These are phyloP conservation scores for Notechis scutatus DNA, from an alignment of 2,113 vertebrate genomes.

Conservation along the genomic window DNA sequence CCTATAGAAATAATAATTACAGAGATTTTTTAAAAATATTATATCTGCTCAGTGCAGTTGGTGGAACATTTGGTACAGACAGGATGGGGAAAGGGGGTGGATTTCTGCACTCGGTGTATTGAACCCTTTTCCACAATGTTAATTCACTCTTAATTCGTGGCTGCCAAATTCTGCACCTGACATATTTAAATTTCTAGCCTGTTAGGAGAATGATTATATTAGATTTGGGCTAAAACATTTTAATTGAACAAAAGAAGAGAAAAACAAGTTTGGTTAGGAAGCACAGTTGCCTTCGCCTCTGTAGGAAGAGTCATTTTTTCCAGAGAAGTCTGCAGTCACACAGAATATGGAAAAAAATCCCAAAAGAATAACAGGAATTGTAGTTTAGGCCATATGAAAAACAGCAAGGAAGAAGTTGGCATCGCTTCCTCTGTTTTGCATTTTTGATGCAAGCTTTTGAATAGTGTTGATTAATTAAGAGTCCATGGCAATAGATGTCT, in stretches of 20 bases:
- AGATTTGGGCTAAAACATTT: background rate
- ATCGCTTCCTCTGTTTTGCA: background rate
- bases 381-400: background rate
- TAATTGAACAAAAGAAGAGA: background rate
- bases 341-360: background rate
- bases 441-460: background rate
- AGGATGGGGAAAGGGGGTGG: background rate
- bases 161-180: background rate
- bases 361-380: background rate
- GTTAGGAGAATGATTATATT: background rate
- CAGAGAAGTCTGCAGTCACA: background rate
- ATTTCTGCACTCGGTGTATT: background rate
- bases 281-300: background rate
- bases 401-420: background rate
- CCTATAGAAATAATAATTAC: background rate
- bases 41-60: background rate
- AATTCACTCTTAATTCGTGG: background rate
- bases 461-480: background rate
- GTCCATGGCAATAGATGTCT: background rate
- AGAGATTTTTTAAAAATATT: background rate
- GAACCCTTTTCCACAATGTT: background rate
- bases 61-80: background rate
- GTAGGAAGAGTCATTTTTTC: background rate
- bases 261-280: background rate
- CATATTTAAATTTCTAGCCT: background rate